phyloP scores from a whole-genome alignment of 2,888 invertebrate species.

The Coleophora deauratella region DNA sequence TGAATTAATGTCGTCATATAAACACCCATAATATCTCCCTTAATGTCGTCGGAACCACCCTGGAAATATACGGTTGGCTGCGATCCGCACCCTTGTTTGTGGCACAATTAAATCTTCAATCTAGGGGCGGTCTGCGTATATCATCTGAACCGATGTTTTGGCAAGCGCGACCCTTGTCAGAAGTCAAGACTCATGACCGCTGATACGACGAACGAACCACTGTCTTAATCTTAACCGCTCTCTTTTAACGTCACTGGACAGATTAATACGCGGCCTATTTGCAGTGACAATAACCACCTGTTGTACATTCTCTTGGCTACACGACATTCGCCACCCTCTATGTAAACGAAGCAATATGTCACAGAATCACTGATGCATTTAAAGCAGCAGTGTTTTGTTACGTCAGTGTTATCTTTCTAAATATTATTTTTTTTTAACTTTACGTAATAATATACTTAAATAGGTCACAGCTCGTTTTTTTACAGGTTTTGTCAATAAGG shows the following conservation, averaged over 20 bases:
- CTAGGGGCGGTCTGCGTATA: constrained; percentile 29
- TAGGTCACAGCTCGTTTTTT: too few species aligned
- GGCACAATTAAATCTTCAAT: constrained; percentile 34
- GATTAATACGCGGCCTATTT: constrained; percentile 45
- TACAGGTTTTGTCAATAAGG: not conserved
- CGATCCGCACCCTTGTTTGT: constrained; percentile 18
- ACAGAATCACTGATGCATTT: constrained; percentile 1
- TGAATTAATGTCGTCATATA: too few species aligned
- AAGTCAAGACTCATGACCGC: constrained; percentile 10
- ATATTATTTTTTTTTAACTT: too few species aligned
- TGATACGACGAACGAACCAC: too few species aligned
- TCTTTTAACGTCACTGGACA: constrained; percentile 27
- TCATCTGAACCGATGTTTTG: constrained; percentile 43
- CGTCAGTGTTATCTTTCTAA: too few species aligned
- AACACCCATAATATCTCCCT: too few species aligned
- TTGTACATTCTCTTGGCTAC: constrained; percentile 26
- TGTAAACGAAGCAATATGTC: not conserved
- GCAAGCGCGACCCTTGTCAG: constrained; percentile 46
- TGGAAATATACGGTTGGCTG: too few species aligned
- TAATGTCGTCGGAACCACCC: too few species aligned
- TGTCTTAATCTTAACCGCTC: not conserved
- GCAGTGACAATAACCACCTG: constrained; percentile 53
- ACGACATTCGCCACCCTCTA: constrained; percentile 14
- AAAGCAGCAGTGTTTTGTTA: not conserved
- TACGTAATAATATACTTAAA: too few species aligned